Evolutionary conservation across 1,140 invertebrate species (phyloP), one percentile per base, ranked within the genome.

Genomic region (Triops cancriformis): DNA sequence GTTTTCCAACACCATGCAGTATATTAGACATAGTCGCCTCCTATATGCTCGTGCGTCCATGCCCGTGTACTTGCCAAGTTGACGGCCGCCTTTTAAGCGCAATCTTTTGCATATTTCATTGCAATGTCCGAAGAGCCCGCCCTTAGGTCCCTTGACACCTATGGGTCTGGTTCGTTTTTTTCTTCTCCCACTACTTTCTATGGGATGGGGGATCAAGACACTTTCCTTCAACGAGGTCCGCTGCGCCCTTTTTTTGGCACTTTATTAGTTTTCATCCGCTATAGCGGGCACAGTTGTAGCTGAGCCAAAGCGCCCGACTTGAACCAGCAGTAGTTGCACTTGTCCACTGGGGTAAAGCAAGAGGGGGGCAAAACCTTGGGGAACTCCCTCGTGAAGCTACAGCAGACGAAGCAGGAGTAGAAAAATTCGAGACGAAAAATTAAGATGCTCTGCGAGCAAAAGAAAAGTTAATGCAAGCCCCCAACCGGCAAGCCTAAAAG

Each of bases 221-320:
- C 51, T n/a, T 23, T 9, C 5, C 14, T 18, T 18, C 51, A 64
- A 64, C 14, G 51, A 18, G 14, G 23, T 18, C 9, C 14, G 7
- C 51, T 37, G 7, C 51, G 10, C 6, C 23, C 10, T 64, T 64
- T 64, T 64, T 64, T 64, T n/a, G n/a, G 51, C 7, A 64, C 51
- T 64, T 64, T n/a, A 64, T 64, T 64, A 64, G 51, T 64, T 64
- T 64, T 64, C 23, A 64, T 2, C 51, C 51, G 51, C 51, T 64
- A 18, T 5, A 45, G 43, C 43, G 43, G 43, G 18, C 5, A 18
- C 43, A 7, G 43, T 45, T 45, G 18, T 45, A 64, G 14, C 23
- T n/a, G 51, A 18, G 14, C 23, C 7, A n/a, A 64, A 64, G 23
- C n/a, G n/a, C n/a, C n/a, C n/a, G n/a, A n/a, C 51, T 64, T 37